Conservation (phyloP, 2,113 vertebrate genomes). For the Alaudala cheleensis region DNA sequence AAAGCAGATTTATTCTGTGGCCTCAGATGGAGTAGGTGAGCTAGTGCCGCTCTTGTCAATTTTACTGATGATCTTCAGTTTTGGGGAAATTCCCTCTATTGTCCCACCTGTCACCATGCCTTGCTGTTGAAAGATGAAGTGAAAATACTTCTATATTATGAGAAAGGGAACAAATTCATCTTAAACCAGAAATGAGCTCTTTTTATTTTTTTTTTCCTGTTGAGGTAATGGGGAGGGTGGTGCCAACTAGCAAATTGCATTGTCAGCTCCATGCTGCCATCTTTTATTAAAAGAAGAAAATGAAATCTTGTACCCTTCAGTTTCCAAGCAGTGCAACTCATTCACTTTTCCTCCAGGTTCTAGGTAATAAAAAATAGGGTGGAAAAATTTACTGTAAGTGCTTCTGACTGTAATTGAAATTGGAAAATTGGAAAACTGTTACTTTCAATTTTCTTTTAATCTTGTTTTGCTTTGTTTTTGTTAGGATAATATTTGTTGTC, state of each 20-base stretch:
- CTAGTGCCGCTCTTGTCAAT: not conserved
- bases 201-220: not conserved
- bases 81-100: not conserved
- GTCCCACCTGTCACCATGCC: fast-evolving
- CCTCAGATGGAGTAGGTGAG: not conserved
- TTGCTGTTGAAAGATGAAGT: not conserved
- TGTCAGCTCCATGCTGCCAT: not conserved
- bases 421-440: not conserved
- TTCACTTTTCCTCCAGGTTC: not conserved
- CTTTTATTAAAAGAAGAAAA: not conserved
- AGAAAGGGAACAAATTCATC: not conserved
- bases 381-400: not conserved
- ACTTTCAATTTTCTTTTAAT: not conserved
- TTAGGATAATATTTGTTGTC: not conserved
- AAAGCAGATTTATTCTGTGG: not conserved
- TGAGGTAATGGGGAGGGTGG: not conserved
- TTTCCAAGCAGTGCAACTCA: not conserved
- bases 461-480: not conserved
- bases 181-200: not conserved
- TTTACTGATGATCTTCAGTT: not conserved
- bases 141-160: not conserved
- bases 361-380: not conserved
- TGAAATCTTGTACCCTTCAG: not conserved
- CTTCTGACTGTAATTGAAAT: not conserved
- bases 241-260: not conserved